These are phyloP conservation scores for Liposcelis brunnea DNA, from an alignment of 2,888 invertebrate genomes.

Conservation along the genomic window DNA sequence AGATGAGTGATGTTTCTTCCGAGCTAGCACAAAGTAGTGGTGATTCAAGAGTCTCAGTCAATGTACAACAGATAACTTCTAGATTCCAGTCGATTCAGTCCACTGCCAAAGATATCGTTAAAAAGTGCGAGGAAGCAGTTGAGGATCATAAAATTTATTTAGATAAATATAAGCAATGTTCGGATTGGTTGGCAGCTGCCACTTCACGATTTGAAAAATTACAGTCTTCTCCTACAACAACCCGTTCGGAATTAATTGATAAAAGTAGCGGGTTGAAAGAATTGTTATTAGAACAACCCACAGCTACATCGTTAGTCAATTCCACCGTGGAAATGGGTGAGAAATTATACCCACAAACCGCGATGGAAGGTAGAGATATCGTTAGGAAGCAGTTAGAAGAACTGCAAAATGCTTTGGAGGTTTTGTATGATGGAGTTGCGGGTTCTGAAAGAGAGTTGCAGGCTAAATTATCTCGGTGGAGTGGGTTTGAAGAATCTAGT, in stretches of 20 bases:
- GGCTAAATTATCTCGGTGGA: slow-evolving; percentile 71
- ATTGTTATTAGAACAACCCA: slow-evolving; percentile 54
- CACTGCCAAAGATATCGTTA: slow-evolving; percentile 76
- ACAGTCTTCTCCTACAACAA: slow-evolving; percentile 23
- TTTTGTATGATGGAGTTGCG: slow-evolving; percentile 61
- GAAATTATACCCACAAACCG: slow-evolving; percentile 69
- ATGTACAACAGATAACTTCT: slow-evolving; percentile 75
- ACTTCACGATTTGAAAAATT: neutral
- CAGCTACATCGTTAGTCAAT: slow-evolving; percentile 57
- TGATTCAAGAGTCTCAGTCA: slow-evolving; percentile 71
- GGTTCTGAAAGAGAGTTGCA: slow-evolving; percentile 64
- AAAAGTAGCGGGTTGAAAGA: slow-evolving; percentile 56
- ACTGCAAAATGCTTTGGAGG: slow-evolving; percentile 64
- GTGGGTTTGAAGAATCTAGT: slow-evolving; percentile 73
- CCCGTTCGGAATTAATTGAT: slow-evolving; percentile 48
- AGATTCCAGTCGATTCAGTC: slow-evolving; percentile 78
- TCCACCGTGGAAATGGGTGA: slow-evolving; percentile 76
- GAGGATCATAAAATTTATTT: slow-evolving; percentile 62
- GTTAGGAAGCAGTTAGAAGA: slow-evolving; percentile 70
- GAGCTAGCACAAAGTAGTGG: slow-evolving; percentile 72
- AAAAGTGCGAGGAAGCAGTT: slow-evolving; percentile 80
- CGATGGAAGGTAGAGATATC: slow-evolving; percentile 73
- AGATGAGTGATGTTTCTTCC: slow-evolving; percentile 67
- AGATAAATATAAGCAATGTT: slow-evolving; percentile 69
- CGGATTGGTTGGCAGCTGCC: slow-evolving; percentile 60